Percentiles rank a stretch among this genome's conserved stretches.
Conservation (phyloP, 1,140 invertebrate genomes). For the Pseudobourletiella spinata region DNA sequence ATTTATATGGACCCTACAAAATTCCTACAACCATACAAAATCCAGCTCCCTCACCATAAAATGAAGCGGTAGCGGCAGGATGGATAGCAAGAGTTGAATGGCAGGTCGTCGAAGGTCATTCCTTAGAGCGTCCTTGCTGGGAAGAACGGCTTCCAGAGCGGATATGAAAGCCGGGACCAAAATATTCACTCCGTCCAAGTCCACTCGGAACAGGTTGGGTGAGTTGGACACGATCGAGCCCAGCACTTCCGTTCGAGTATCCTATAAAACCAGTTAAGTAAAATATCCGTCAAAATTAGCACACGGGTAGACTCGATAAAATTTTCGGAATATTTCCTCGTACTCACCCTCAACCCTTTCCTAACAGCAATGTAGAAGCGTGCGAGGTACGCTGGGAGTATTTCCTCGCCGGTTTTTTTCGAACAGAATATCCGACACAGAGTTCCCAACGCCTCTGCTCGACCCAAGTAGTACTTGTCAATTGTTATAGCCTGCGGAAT, state of each 20-base stretch:
- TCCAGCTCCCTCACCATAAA: conserved; percentile 74
- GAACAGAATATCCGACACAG: conserved; percentile 92
- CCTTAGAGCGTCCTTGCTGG: conserved; percentile 58
- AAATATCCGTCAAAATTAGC: conserved; percentile 13
- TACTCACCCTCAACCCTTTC: too few species aligned
- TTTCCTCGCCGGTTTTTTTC: conserved; percentile 91
- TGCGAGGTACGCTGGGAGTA: conserved; percentile 86
- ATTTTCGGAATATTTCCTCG: too few species aligned
- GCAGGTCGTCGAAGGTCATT: conserved; percentile 75
- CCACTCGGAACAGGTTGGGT: conserved; percentile 69
- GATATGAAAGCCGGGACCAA: conserved; percentile 79
- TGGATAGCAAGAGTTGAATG: conserved; percentile 78
- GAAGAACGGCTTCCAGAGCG: conserved; percentile 78
- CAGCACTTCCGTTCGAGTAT: conserved; percentile 53
- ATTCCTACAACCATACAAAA: too few species aligned
- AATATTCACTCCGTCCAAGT: conserved; percentile 85
- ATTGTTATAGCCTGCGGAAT: conserved; percentile 45
- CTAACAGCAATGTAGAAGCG: conserved; percentile 87
- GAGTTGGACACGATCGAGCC: conserved; percentile 73
- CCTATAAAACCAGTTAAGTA: conserved; percentile 21
- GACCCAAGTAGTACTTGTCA: conserved; percentile 58
- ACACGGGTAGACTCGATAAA: too few species aligned
- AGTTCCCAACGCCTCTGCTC: conserved; percentile 89
- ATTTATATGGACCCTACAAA: too few species aligned
- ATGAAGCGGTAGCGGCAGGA: conserved; percentile 81